Evolutionary conservation across 1,140 invertebrate genomes (phyloP), one percentile per base, ranked within the genome.

Genomic region (Eueides isabella): DNA sequence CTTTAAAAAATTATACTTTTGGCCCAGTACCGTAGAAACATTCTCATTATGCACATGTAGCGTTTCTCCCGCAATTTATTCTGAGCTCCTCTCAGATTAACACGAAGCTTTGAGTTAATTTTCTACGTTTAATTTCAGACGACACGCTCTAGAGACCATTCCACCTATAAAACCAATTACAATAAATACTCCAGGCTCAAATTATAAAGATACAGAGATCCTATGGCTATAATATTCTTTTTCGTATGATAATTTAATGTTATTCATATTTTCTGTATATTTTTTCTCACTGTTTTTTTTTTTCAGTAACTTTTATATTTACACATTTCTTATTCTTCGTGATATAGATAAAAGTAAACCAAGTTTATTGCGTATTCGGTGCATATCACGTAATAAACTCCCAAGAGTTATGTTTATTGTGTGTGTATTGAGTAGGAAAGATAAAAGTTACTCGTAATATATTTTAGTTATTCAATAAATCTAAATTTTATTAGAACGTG

Each of bases 71-170:
- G 48, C 48, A 55, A 30, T 63, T 63, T 63, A 29, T 63, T 63
- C 26, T 63, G 28, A 63, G 61, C 30, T 63, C 61, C 26, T 29
- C 28, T 83, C 69, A 80, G 82, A 86, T 86, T 86, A 85, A 80
- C 80, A 80, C 78, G 72, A 62, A 68, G 84, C 81, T 83, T 83
- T 80, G 78, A 83, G 81, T 83, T 85, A 80, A 87, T 86, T 88
- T 88, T 83, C 86, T 82, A 78, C 76, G 68, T 83, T 83, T 80
- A 78, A 85, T 81, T 81, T 79, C 76, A 28, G 29, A 63, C 61
- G 61, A 31, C 61, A 63, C 28, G 26, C 61, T 63, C 61, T 63
- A 63, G 61, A 63, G 61, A 30, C 61, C 61, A 63, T 63, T 63
- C 61, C 61, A 63, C 61, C 61, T 63, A 63, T 63, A 63, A 63